Conservation (phyloP, 2,113 vertebrate species). For the Brienomyrus brachyistius region DNA sequence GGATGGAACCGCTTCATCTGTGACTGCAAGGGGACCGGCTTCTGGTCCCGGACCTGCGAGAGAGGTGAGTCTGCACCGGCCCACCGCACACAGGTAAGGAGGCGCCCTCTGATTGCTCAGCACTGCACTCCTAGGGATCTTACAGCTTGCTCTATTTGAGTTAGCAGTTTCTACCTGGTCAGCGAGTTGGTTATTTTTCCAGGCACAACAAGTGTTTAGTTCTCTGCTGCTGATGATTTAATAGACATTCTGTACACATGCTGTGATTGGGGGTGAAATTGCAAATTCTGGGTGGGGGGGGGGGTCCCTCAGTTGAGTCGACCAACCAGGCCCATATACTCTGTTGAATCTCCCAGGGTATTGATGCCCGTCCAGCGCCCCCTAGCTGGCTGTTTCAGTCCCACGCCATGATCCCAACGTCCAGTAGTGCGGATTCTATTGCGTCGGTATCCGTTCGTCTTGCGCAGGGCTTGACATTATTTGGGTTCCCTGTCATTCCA, state of each 20-base stretch:
- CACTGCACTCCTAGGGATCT: background rate
- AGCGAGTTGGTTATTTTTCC: background rate
- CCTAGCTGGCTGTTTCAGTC: background rate
- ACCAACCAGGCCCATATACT: background rate
- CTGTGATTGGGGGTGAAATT: background rate
- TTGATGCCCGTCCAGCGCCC: background rate
- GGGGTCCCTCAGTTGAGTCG: background rate
- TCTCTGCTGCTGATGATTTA: background rate
- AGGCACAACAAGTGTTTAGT: background rate
- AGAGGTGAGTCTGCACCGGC: constrained; percentile 66
- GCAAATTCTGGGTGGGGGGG: background rate
- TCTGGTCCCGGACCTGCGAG: constrained; percentile 92
- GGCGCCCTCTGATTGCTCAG: background rate
- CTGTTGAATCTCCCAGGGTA: background rate
- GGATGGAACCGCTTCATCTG: constrained; percentile 99
- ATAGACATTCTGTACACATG: background rate
- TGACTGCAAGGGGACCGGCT: constrained; percentile 91
- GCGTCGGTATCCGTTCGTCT: background rate
- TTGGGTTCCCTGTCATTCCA: background rate
- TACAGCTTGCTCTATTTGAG: background rate
- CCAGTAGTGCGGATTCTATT: background rate
- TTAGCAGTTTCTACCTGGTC: background rate
- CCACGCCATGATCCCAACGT: background rate
- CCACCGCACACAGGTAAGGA: background rate
- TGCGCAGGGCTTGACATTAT: background rate